Evolutionary conservation across 2,888 invertebrate species (phyloP), one percentile per base, ranked within the genome.

Genomic region (Pelosia muscerda): DNA sequence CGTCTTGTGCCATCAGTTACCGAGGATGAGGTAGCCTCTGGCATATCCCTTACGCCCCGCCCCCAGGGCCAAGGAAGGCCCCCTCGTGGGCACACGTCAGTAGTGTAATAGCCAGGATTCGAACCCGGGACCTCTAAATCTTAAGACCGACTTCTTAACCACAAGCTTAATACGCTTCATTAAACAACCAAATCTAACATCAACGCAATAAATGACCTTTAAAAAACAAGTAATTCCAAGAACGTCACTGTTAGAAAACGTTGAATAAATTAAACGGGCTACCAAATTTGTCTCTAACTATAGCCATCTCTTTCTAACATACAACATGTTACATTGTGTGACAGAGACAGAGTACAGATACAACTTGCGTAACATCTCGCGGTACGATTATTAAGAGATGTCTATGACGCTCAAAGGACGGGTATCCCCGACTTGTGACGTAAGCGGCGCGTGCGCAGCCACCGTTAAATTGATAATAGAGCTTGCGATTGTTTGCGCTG

Each of bases 391-490:
- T 54, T 57, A 23, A 54, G 31, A 22, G 53, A 23, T 62, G 62
- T 54, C 23, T 28, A 56, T 63, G 60, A 60, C 68, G 68, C 23
- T 26, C 13, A 4, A 62, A 28, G 54, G 26, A 31, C 57, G 69
- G 69, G 65, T 69, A 69, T 62, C 62, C 65, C 69, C 65, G 34
- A 34, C 6, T 28, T 11, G 56, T 26, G 38, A 31, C 42, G 61
- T 55, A 54, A 4, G 9, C 60, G 66, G 59, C 70, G 70, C 70
- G 63, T 58, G 70, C 70, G 70, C 69, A 69, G 31, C 26, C 28
- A 38, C 34, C 31, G 69, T 28, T 42, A 49, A 56, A 57, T 55
- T 56, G 66, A 66, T 63, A 66, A 57, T 15, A 19, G n/a, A 28
- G 57, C 10, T 57, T 28, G 28, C 9, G 23, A 34, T n/a, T 63